Percentiles rank a stretch among this genome's conserved stretches.
phyloP scores from a whole-genome alignment of 2,113 vertebrate genomes.

The Grus americana region DNA sequence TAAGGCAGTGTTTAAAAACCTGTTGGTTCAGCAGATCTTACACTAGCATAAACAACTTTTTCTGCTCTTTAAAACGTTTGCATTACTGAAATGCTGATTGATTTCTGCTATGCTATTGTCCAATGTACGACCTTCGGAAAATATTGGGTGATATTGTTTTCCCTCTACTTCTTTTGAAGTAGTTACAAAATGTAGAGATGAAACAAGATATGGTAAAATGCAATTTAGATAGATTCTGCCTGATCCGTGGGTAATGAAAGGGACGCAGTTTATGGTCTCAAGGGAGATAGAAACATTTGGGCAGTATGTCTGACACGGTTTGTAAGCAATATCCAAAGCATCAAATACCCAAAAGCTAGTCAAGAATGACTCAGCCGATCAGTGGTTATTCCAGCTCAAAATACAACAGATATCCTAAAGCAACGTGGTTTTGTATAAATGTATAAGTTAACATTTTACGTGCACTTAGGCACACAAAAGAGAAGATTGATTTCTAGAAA shows the following conservation, averaged over 20 bases:
- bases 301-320: neutral
- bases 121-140: neutral
- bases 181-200: neutral
- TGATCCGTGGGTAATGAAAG: neutral
- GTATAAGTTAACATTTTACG: neutral
- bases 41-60: neutral
- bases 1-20: constrained; percentile 26
- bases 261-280: neutral
- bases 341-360: neutral
- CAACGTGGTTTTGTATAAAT: neutral
- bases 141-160: neutral
- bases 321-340: neutral
- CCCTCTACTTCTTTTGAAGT: neutral
- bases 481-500: neutral
- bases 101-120: neutral
- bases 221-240: neutral
- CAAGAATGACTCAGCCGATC: neutral
- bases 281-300: neutral
- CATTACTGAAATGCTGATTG: constrained; percentile 18
- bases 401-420: neutral
- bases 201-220: neutral
- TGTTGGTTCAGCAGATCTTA: constrained; percentile 32
- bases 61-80: neutral
- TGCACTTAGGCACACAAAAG: neutral
- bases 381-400: neutral